A percentile compares a stretch with the other conserved stretches of the same genome.
Evolutionary conservation across 2,113 vertebrate genomes (phyloP).

Genomic region (Hippocampus guttulatus): DNA sequence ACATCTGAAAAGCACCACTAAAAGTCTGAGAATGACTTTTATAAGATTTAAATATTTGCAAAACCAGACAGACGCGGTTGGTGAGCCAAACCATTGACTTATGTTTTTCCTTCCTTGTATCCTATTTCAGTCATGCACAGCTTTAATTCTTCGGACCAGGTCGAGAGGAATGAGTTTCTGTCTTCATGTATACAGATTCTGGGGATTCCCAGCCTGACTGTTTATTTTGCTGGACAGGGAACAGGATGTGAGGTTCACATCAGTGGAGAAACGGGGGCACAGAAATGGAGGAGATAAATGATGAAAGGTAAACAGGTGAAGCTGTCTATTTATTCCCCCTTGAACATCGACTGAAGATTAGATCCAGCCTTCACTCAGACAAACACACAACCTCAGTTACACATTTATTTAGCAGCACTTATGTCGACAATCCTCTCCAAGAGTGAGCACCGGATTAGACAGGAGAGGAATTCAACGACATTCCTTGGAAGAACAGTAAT

Average conservation of each 20-base stretch:
- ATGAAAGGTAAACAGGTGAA: slow-evolving; percentile 57
- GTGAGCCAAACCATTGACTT: neutral
- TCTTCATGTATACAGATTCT: slow-evolving; percentile 21
- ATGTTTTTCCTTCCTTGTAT: slow-evolving; percentile 12
- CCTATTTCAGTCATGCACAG: slow-evolving; percentile 13
- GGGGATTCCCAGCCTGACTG: slow-evolving; percentile 51
- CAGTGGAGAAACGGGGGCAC: slow-evolving; percentile 45
- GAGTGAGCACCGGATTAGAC: slow-evolving; percentile 77
- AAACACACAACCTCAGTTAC: slow-evolving; percentile 36
- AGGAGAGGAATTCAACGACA: slow-evolving; percentile 59
- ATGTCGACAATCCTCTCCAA: slow-evolving; percentile 25
- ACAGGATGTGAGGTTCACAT: slow-evolving; percentile 64
- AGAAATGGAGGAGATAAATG: slow-evolving; percentile 60
- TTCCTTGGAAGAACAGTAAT: slow-evolving; percentile 71
- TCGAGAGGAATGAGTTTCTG: slow-evolving; percentile 17
- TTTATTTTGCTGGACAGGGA: slow-evolving; percentile 54
- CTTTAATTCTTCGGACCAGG: slow-evolving; percentile 17
- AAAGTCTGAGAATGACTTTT: neutral
- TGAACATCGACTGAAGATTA: slow-evolving; percentile 2
- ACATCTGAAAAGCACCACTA: neutral
- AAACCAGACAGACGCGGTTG: neutral
- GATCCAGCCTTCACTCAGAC: slow-evolving; percentile 30
- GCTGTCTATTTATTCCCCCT: slow-evolving; percentile 40
- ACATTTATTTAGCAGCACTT: slow-evolving; percentile 19
- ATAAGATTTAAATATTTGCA: slow-evolving; percentile 3